A percentile compares a stretch with the other conserved stretches of the same genome.
Conservation (phyloP, 2,797 vertebrate genomes). For the Allenopithecus nigroviridis region DNA sequence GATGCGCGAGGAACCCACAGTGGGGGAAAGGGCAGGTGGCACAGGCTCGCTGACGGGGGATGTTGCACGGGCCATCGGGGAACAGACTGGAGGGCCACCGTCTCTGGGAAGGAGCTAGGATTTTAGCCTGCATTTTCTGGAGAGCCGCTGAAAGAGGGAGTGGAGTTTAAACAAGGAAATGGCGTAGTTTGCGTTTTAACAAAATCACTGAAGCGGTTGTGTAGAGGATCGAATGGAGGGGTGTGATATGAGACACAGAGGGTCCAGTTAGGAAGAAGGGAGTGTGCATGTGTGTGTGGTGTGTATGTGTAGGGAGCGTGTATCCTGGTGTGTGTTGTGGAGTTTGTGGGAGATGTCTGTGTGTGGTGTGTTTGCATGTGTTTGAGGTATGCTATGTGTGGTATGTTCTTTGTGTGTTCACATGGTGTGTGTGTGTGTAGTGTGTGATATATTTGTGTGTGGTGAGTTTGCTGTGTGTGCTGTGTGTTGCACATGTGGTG, state of each 20-base stretch:
- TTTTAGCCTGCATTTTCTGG: neutral
- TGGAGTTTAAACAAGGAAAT: neutral
- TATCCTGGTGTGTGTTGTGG: neutral
- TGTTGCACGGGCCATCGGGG: neutral
- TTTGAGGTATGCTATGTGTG: neutral
- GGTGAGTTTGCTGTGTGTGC: neutral
- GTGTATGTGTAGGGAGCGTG: neutral
- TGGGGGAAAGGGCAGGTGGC: neutral
- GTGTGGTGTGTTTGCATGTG: neutral
- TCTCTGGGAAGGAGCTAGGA: neutral
- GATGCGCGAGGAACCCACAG: accelerated
- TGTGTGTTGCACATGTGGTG: no score
- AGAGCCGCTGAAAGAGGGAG: neutral
- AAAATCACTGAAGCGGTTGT: neutral
- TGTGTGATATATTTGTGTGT: neutral
- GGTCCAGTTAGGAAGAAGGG: neutral
- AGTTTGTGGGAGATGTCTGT: neutral
- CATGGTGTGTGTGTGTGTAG: neutral
- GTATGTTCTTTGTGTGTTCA: neutral
- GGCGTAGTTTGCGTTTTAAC: neutral
- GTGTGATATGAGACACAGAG: neutral
- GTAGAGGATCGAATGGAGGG: neutral
- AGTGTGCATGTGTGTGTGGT: no score
- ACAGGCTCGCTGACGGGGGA: neutral
- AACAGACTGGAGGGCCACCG: neutral